Conservation (phyloP, 2,888 invertebrate species). For the Apodemia hepburni region DNA sequence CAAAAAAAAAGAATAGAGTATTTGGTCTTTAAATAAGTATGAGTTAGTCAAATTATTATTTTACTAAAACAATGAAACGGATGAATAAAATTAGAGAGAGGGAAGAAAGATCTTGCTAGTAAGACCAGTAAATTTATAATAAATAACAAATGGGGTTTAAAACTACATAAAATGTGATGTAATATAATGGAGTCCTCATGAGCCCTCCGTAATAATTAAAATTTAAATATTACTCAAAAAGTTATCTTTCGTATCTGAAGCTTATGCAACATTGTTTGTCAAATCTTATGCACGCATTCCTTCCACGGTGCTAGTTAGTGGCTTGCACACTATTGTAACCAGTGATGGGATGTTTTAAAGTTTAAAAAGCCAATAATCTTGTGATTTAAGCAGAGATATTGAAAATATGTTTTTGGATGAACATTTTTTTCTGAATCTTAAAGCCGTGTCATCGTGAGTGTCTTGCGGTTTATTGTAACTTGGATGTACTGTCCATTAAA, state of each 20-base stretch:
- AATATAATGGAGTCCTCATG: slow-evolving; percentile 19
- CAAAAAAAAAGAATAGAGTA: no score
- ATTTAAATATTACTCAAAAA: slow-evolving; percentile 14
- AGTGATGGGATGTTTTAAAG: background rate
- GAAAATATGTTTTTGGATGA: background rate
- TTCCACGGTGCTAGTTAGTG: slow-evolving; percentile 81
- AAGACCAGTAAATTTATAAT: background rate
- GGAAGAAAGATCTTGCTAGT: no score
- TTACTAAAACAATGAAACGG: no score
- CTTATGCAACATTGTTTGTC: slow-evolving; percentile 32
- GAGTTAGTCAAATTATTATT: no score
- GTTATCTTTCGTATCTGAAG: slow-evolving; percentile 7
- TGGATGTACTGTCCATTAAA: no score
- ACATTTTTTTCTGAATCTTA: background rate
- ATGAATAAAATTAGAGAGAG: no score
- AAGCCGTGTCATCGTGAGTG: background rate
- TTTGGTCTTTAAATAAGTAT: no score
- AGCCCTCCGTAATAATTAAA: slow-evolving; percentile 7
- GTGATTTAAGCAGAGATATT: background rate
- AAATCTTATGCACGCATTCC: slow-evolving; percentile 81
- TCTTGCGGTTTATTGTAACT: background rate
- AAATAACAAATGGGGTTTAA: background rate
- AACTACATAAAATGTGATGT: slow-evolving; percentile 20
- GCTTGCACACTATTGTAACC: slow-evolving; percentile 8
- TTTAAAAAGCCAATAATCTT: background rate